These are phyloP conservation scores for Cyclophora punctaria DNA, from an alignment of 2,888 invertebrate species.

Conservation along the genomic window DNA sequence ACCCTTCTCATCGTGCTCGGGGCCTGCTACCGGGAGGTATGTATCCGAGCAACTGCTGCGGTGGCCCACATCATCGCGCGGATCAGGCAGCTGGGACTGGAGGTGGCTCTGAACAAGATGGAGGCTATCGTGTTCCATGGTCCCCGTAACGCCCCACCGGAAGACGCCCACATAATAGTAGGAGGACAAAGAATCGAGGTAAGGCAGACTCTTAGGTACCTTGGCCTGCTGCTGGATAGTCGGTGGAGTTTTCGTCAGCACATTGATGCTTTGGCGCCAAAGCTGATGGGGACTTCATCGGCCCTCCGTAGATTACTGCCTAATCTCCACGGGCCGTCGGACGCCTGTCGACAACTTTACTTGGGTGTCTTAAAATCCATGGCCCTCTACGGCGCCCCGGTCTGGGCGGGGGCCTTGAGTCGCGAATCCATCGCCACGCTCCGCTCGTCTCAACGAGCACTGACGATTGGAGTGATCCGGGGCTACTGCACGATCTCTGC, in stretches of 20 bases:
- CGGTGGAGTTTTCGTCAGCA: constrained; percentile 3
- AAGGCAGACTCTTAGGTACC: constrained; percentile 3
- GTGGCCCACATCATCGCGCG: background rate
- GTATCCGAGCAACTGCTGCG: background rate
- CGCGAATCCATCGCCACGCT: too few species aligned
- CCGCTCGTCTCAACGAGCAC: too few species aligned
- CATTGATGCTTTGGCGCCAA: constrained; percentile 5
- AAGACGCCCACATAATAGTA: constrained; percentile 4
- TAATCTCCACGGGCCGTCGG: too few species aligned
- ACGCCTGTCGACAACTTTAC: background rate
- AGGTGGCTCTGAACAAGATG: background rate
- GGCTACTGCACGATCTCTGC: too few species aligned
- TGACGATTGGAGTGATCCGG: too few species aligned
- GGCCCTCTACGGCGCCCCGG: background rate
- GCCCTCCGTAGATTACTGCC: background rate
- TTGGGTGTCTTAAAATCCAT: background rate
- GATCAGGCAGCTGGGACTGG: background rate
- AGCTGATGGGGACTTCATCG: constrained; percentile 1
- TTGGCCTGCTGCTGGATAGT: constrained; percentile 6
- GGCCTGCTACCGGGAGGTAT: background rate
- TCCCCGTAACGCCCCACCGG: constrained; percentile 1
- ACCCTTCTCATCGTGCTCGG: constrained; percentile 6
- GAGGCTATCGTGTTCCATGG: constrained; percentile 3
- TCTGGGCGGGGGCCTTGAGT: too few species aligned
- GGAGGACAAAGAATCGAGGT: constrained; percentile 2